phyloP scores from a whole-genome alignment of 64 coral and sea anemone genomes.

The Montipora capricornis region DNA sequence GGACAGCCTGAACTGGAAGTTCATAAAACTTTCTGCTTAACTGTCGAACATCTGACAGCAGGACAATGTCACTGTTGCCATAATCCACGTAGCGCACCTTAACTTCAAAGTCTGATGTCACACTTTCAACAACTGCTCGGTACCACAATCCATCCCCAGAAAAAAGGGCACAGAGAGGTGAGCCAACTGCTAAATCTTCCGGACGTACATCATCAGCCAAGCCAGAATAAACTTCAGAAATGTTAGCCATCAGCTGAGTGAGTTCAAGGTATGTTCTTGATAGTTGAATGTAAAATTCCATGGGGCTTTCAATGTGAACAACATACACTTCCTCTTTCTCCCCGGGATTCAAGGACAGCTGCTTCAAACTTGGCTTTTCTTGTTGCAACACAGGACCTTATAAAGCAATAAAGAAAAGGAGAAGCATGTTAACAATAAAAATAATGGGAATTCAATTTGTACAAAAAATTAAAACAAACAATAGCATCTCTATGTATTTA shows the following conservation, averaged over 20 bases:
- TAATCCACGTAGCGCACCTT: constrained; percentile 80
- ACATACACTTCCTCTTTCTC: constrained; percentile 51
- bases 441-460: neutral
- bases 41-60: constrained; percentile 58
- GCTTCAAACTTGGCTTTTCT: neutral
- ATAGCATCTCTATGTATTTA: no score
- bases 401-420: neutral
- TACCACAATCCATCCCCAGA: constrained; percentile 73
- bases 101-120: constrained; percentile 43
- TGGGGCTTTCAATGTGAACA: constrained; percentile 33
- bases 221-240: constrained; percentile 29
- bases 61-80: constrained; percentile 59
- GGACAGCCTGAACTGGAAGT: constrained; percentile 34
- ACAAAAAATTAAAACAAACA: no score
- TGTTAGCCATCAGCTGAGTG: constrained; percentile 54
- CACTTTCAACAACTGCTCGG: constrained; percentile 40
- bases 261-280: constrained; percentile 58
- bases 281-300: constrained; percentile 68
- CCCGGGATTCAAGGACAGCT: constrained; percentile 9
- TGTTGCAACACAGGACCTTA: neutral
- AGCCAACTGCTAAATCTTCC: constrained; percentile 5
- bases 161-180: constrained; percentile 47
- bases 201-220: constrained; percentile 47
- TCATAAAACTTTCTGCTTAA: constrained; percentile 57
- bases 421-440: neutral